These are phyloP conservation scores for Atethmia centrago DNA, from an alignment of 2,888 invertebrate genomes.

Conservation along the genomic window DNA sequence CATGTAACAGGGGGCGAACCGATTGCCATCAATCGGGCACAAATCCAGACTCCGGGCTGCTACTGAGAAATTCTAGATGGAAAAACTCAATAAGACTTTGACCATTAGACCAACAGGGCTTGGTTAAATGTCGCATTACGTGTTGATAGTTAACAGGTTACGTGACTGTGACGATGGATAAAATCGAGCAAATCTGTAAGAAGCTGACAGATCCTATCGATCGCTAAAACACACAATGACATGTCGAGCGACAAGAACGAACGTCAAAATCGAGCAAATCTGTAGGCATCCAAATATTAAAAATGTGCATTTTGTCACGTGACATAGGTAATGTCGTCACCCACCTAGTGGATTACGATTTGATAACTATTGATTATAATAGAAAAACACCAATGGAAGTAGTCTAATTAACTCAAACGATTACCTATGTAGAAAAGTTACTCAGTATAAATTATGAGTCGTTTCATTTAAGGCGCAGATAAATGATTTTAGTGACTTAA, in stretches of 20 bases:
- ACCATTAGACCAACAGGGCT: too few relatives aligned
- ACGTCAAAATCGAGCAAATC: background rate
- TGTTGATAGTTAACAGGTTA: too few relatives aligned
- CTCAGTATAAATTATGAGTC: background rate
- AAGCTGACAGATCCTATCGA: background rate
- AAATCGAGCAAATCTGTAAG: background rate
- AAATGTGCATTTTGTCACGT: background rate
- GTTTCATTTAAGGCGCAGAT: background rate
- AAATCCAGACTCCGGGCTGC: too few relatives aligned
- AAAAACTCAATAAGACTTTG: too few relatives aligned
- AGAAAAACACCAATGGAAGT: constrained; percentile 2
- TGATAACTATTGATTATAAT: constrained; percentile 7
- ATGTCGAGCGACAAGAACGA: background rate
- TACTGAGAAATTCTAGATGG: too few relatives aligned
- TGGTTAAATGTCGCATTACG: too few relatives aligned
- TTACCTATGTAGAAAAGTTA: constrained; percentile 4
- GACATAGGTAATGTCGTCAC: background rate
- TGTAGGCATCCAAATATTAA: background rate
- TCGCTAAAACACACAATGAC: background rate
- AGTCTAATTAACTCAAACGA: constrained; percentile 5
- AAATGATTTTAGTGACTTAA: too few relatives aligned
- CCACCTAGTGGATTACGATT: constrained; percentile 9
- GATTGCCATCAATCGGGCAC: too few relatives aligned
- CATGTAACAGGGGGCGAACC: too few relatives aligned
- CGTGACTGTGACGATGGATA: background rate